Percentiles rank a stretch among this genome's conserved stretches.
phyloP scores from a whole-genome alignment of 1,140 invertebrate genomes.

The Tribolium castaneum region DNA sequence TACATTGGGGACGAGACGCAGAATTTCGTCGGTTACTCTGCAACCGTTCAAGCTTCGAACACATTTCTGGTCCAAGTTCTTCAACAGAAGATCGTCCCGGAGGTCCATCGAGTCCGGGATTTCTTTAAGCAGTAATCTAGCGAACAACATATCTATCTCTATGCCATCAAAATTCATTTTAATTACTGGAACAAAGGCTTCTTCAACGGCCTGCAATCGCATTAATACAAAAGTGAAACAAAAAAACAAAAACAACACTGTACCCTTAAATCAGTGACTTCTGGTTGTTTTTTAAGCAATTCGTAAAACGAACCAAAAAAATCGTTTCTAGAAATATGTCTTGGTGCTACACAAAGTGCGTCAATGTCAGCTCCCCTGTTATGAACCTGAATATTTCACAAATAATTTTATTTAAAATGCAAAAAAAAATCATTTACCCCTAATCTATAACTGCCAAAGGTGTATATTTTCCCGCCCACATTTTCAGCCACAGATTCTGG shows the following conservation, averaged over 20 bases:
- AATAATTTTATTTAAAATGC: not conserved
- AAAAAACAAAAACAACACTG: conserved; percentile 1
- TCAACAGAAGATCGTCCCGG: conserved; percentile 89
- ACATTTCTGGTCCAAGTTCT: conserved; percentile 96
- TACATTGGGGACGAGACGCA: conserved; percentile 94
- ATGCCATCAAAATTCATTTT: conserved; percentile 99
- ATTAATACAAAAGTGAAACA: too few relatives aligned
- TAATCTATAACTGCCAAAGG: conserved; percentile 95
- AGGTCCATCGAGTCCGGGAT: conserved; percentile 88
- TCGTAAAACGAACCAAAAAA: conserved; percentile 97
- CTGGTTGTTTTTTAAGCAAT: conserved; percentile 85
- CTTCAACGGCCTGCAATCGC: conserved; percentile 85
- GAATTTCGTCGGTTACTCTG: conserved; percentile 97
- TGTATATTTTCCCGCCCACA: conserved; percentile 98
- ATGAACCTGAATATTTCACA: conserved; percentile 81
- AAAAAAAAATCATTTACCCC: conserved; percentile 72
- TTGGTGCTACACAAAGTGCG: conserved; percentile 96
- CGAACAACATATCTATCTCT: conserved; percentile 98
- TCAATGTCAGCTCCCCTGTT: conserved; percentile 99
- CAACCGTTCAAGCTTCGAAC: conserved; percentile 98
- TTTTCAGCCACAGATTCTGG: conserved; percentile 85
- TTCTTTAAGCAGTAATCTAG: conserved; percentile 91
- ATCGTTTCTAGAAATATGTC: conserved; percentile 93
- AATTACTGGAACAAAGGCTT: conserved; percentile 99
- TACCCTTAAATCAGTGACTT: conserved; percentile 87